Conservation (phyloP, 1,140 invertebrate species). For the Panagrolaimus sp. region DNA sequence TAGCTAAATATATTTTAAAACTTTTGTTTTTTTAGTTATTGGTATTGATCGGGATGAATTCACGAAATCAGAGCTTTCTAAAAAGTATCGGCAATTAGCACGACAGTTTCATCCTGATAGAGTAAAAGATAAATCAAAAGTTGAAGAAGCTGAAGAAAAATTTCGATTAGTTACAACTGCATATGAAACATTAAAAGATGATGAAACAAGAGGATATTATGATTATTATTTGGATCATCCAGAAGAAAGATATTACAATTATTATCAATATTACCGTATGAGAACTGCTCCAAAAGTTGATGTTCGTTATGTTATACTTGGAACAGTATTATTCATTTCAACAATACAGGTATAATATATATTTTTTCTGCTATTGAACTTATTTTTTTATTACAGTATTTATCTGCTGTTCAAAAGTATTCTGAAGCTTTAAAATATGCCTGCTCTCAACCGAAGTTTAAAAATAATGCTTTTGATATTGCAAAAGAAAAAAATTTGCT, state of each 20-base stretch:
- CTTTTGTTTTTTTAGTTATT: constrained; percentile 63
- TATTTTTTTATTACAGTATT: constrained; percentile 60
- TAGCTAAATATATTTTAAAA: constrained; percentile 16
- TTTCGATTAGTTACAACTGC: constrained; percentile 77
- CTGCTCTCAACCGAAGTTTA: constrained; percentile 77
- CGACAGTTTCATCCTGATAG: constrained; percentile 76
- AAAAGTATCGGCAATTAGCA: constrained; percentile 72
- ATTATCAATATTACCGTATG: constrained; percentile 80
- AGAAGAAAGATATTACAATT: constrained; percentile 57
- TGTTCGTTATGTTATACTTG: constrained; percentile 75
- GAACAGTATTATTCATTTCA: constrained; percentile 76
- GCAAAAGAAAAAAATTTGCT: constrained; percentile 70
- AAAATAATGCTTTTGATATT: constrained; percentile 71
- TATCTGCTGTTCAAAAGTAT: constrained; percentile 64
- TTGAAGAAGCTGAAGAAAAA: constrained; percentile 67
- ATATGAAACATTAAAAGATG: constrained; percentile 78
- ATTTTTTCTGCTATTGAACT: constrained; percentile 14
- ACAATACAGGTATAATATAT: constrained; percentile 67
- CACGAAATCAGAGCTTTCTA: constrained; percentile 70
- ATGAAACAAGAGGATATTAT: constrained; percentile 77
- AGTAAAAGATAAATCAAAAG: constrained; percentile 70
- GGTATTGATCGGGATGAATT: constrained; percentile 70
- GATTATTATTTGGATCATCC: constrained; percentile 92
- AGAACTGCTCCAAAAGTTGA: constrained; percentile 81
- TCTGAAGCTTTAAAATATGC: constrained; percentile 79